A percentile compares a stretch with the other conserved stretches of the same genome.
phyloP scores from a whole-genome alignment of 2,797 vertebrate species.

The Rhynchonycteris naso region DNA sequence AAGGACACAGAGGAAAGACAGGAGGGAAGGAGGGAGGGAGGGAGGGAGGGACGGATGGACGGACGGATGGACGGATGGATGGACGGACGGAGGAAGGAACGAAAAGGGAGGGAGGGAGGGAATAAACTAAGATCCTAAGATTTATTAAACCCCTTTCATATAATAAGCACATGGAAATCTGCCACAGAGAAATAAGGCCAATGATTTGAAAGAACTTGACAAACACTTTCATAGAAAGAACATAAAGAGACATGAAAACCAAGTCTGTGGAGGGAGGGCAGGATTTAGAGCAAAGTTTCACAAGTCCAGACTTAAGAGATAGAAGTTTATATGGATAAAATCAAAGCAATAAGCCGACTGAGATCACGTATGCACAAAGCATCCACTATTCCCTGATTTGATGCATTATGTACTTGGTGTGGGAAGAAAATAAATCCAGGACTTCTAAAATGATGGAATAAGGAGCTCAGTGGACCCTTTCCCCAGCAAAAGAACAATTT shows the following conservation, averaged over 20 bases:
- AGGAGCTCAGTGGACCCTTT: neutral
- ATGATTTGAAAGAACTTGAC: neutral
- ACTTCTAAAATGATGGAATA: neutral
- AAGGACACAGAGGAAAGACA: neutral
- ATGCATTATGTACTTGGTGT: neutral
- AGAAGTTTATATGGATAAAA: neutral
- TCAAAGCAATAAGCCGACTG: neutral
- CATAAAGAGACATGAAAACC: constrained; percentile 38
- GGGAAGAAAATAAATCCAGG: neutral
- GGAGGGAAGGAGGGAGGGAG: neutral
- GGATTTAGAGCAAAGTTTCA: neutral
- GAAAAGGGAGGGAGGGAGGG: neutral
- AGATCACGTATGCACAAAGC: neutral
- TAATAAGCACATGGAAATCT: neutral
- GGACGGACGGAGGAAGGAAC: too few species aligned
- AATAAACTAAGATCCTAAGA: neutral
- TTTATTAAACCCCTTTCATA: neutral
- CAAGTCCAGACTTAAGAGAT: neutral
- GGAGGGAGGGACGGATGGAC: neutral
- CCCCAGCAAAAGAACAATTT: neutral
- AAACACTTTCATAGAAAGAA: constrained; percentile 13
- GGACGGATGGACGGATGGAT: neutral
- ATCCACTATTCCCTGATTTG: neutral
- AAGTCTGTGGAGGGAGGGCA: neutral
- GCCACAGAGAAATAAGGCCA: neutral